Evolutionary conservation across 1,140 invertebrate genomes (phyloP), one percentile per base, ranked within the genome.

Genomic region (Vanessa atalanta): DNA sequence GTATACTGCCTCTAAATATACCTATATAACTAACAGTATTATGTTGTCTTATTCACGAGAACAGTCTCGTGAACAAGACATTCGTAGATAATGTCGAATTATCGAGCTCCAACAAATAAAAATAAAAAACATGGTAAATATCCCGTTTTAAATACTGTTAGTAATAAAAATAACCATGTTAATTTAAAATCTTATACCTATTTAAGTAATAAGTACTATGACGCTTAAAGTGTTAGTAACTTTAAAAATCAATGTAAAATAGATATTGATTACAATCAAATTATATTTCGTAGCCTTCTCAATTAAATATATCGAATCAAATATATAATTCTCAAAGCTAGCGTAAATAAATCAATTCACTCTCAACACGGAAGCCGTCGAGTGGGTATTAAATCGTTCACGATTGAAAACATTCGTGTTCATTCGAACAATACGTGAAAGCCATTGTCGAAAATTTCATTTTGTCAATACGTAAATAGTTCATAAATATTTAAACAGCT

Each of bases 401-500:
- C 79, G 70, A 81, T 71, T 76, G 75, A 77, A 75, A 81, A 83
- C 79, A 83, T 76, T 81, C 76, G 78, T 16, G 60, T 70, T 53
- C 68, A 48, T 23, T 13, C 67, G 67, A 79, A 83, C 80, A 81
- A 77, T 75, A 53, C 69, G 55, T 53, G 48, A 85, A 81, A 79
- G 60, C 82, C 77, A 88, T 90, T 90, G 85, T 88, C 67, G 65
- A 37, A 70, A 75, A 84, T 87, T 86, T 83, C 88, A 86, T 88
- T 90, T 89, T 84, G 85, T 86, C 84, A 89, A 89, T 89, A 87
- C 83, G 76, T 84, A 90, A 90, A 88, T 90, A 87, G 77, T 85
- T 69, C 86, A 87, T 89, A 88, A 88, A 87, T 90, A 89, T 90
- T 90, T 88, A 87, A 90, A 88, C 85, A 86, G 82, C 87, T 86